A percentile compares a stretch with the other conserved stretches of the same genome.
These are phyloP conservation scores for Macaria liturata DNA, from an alignment of 2,888 invertebrate species.

Conservation along the genomic window DNA sequence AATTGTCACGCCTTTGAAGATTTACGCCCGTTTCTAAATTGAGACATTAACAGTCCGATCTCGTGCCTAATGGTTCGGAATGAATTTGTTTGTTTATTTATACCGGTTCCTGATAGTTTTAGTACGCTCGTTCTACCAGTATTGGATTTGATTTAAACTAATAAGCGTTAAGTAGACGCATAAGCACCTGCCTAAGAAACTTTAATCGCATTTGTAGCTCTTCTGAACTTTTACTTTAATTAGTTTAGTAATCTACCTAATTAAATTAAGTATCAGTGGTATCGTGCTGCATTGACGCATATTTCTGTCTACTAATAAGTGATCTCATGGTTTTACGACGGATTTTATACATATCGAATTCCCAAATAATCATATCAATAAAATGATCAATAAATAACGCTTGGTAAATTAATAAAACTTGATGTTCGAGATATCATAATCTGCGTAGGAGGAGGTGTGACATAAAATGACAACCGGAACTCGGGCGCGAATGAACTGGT, in stretches of 20 bases:
- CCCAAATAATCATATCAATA: slow-evolving; percentile 18
- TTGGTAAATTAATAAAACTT: slow-evolving; percentile 20
- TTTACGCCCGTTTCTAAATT: slow-evolving; percentile 83
- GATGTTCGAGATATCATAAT: slow-evolving; percentile 12
- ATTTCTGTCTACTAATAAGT: slow-evolving; percentile 18
- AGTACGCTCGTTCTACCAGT: slow-evolving; percentile 53
- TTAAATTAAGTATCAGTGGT: slow-evolving; percentile 1
- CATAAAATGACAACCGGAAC: slow-evolving; percentile 43
- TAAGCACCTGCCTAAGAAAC: slow-evolving; percentile 19
- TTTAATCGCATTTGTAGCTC: slow-evolving; percentile 24
- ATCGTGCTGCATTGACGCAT: slow-evolving; percentile 2
- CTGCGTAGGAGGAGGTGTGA: slow-evolving; percentile 24
- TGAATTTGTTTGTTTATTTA: slow-evolving; percentile 80
- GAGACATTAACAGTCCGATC: slow-evolving; percentile 82
- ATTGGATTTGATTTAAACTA: slow-evolving; percentile 56
- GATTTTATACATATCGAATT: slow-evolving; percentile 16
- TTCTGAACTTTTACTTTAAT: slow-evolving; percentile 25
- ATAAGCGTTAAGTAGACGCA: slow-evolving; percentile 49
- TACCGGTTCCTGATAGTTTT: slow-evolving; percentile 70
- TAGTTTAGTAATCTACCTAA: slow-evolving; percentile 18
- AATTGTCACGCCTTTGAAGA: slow-evolving; percentile 84
- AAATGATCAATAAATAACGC: slow-evolving; percentile 20
- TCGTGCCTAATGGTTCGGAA: slow-evolving; percentile 82
- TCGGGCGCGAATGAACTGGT: slow-evolving; percentile 27
- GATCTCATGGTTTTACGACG: slow-evolving; percentile 20